phyloP scores from a whole-genome alignment of 2,888 invertebrate species.

The Melanargia galathea region DNA sequence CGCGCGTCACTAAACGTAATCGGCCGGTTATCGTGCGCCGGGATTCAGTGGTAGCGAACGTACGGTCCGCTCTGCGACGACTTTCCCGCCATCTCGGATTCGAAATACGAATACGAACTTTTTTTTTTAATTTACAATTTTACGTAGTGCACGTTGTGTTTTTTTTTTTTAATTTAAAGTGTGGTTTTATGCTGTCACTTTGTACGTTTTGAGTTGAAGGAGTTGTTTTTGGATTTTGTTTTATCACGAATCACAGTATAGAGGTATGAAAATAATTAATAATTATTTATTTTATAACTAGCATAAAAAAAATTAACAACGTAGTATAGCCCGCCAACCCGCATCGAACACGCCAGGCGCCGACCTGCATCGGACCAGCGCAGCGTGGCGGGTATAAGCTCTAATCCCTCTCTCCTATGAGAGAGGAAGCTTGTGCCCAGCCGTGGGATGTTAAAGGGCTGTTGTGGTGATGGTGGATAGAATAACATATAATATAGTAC shows the following conservation, averaged over 20 bases:
- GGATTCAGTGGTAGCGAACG: slow-evolving; percentile 39
- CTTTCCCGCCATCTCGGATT: slow-evolving; percentile 30
- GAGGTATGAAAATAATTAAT: neutral
- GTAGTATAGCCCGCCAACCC: no score
- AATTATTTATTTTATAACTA: no score
- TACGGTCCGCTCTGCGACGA: slow-evolving; percentile 27
- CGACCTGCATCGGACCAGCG: no score
- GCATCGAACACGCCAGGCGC: no score
- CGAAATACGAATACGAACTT: slow-evolving; percentile 34
- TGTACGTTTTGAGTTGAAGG: neutral
- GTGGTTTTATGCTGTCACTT: slow-evolving; percentile 3
- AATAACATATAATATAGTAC: no score
- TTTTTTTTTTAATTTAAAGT: neutral
- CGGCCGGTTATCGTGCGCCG: slow-evolving; percentile 59
- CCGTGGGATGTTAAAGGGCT: no score
- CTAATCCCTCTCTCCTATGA: no score
- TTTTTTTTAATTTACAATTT: slow-evolving; percentile 24
- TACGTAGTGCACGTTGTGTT: slow-evolving; percentile 9
- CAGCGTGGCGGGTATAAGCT: no score
- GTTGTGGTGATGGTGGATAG: no score
- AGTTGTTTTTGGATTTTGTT: slow-evolving; percentile 1
- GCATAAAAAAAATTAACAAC: no score
- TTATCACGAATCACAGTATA: neutral
- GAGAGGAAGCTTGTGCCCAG: no score
- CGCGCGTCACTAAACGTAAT: slow-evolving; percentile 62